phyloP scores from a whole-genome alignment of 2,113 vertebrate genomes.

The Scolopax mira region DNA sequence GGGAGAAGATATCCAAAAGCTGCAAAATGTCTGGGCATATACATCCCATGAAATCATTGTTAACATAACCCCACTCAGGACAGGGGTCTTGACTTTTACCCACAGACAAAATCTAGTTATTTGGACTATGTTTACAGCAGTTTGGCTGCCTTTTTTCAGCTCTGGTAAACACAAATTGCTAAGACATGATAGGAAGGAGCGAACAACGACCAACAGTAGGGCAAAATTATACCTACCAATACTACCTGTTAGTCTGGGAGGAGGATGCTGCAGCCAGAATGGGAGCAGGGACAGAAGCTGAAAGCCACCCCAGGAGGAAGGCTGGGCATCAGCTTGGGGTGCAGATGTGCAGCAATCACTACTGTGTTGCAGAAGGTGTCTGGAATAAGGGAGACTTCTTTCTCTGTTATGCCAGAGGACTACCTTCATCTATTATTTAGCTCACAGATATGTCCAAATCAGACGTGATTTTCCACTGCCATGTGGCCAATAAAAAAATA shows the following conservation, averaged over 20 bases:
- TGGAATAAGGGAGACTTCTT: neutral
- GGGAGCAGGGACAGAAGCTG: neutral
- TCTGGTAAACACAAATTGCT: neutral
- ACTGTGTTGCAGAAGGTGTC: neutral
- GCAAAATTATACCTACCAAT: neutral
- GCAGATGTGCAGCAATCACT: neutral
- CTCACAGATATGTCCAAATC: neutral
- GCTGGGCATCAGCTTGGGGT: neutral
- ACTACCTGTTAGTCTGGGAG: neutral
- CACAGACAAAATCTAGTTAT: neutral
- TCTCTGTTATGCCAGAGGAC: fast-evolving
- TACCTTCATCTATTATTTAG: neutral
- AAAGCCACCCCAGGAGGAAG: neutral
- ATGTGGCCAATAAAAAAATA: neutral
- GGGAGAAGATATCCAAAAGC: neutral
- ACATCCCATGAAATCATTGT: neutral
- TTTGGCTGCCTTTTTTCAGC: neutral
- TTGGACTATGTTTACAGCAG: neutral
- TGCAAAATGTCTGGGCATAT: neutral
- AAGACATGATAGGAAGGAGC: neutral
- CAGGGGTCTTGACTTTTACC: neutral
- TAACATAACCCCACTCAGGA: neutral
- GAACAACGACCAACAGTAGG: neutral
- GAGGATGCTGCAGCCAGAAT: neutral
- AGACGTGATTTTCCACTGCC: neutral